Base-by-base conservation (phyloP, 2,888 invertebrate genomes). In the Cataglyphis livida region DNA sequence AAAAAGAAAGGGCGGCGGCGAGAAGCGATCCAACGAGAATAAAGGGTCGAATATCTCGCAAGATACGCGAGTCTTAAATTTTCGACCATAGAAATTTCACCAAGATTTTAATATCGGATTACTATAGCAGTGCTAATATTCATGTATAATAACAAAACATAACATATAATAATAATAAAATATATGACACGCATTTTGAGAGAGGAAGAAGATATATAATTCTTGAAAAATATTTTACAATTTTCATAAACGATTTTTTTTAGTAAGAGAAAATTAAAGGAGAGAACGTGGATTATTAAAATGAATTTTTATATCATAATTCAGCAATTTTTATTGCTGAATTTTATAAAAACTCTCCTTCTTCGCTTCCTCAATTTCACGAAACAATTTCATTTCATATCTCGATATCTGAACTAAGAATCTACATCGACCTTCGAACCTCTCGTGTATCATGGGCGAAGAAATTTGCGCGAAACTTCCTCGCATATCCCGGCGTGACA, bases 401-500 rank as follows among this genome's bases (percentile, higher is more conserved):
- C 25, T 7, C 18, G 44, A 0, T 54, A 38, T 54, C 9, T 2
- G 28, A 48, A 41, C 2, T 28, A 32, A 51, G 35, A 35, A 38
- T 64, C 48, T 21, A 35, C 32, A 35, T 1, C 44, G 44, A 75
- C 18, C 51, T 51, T 64, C 51, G 25, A 64, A 51, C 10, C 28
- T 15, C 28, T 3, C 28, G 10, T 76, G 21, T 57, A 66, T 66
- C 10, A 57, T 76, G 41, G 12, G 7, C 15, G 28, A 41, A 9
- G 12, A 15, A 41, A 12, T 51, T 51, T 54, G 28, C 7, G 54
- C 41, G 51, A n/a, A 32, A 35, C 21, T 21, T 54, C 41, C 57
- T 68, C 51, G 51, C 66, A 12, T 25, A 48, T 25, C 7, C 18
- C 74, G 61, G 18, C 62, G 44, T 38, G 62, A 83, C 81, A 81